Conservation (phyloP, 2,888 invertebrate species). For the Campaea margaritaria region DNA sequence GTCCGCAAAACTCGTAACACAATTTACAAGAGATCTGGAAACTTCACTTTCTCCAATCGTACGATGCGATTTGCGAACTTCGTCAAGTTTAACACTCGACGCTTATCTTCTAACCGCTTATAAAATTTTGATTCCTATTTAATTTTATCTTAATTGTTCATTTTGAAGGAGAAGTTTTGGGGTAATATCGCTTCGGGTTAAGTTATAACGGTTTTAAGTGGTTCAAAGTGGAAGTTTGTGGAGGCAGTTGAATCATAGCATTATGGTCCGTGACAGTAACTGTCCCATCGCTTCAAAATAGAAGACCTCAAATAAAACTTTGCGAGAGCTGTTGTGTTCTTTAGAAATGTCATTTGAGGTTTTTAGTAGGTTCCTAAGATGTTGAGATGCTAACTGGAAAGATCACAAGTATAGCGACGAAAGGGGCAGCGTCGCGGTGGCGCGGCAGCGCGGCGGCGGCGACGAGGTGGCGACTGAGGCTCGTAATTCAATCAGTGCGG, state of each 20-base stretch:
- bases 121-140: constrained; percentile 82
- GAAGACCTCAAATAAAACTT: constrained; percentile 11
- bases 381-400: constrained; percentile 8
- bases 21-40: constrained; percentile 42
- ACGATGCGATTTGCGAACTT: constrained; percentile 63
- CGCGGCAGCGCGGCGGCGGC: constrained; percentile 41
- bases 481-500: constrained; percentile 77
- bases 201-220: constrained; percentile 48
- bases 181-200: constrained; percentile 67
- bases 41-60: constrained; percentile 45
- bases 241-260: constrained; percentile 31
- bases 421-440: constrained; percentile 40
- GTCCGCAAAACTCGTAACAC: constrained; percentile 32
- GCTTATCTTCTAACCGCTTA: constrained; percentile 80
- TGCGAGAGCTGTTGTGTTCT: not conserved
- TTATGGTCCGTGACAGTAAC: constrained; percentile 28
- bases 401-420: constrained; percentile 25
- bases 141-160: constrained; percentile 81
- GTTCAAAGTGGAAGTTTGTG: constrained; percentile 37
- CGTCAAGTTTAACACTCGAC: constrained; percentile 77
- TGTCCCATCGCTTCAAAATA: constrained; percentile 18
- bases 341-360: too few relatives aligned
- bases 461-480: constrained; percentile 47
- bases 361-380: not conserved
- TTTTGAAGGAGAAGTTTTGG: constrained; percentile 75